A percentile compares a stretch with the other conserved stretches of the same genome.
Evolutionary conservation across 2,797 vertebrate genomes (phyloP).

Genomic region (Phrynocephalus guinanensis): DNA sequence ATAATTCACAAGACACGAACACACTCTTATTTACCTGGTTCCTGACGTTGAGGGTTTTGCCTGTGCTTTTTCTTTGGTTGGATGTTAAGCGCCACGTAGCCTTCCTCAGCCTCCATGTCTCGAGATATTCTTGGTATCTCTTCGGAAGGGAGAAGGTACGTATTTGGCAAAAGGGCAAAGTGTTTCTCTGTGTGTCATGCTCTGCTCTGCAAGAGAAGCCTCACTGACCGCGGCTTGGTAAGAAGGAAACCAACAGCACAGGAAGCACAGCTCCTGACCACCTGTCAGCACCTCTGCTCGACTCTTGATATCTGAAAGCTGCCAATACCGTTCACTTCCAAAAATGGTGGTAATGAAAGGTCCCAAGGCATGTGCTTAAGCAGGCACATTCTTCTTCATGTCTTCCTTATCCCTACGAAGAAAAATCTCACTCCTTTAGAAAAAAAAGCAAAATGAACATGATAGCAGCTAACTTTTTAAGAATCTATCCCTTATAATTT

Average conservation of each 20-base stretch:
- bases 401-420: too few relatives aligned
- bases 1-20: background rate
- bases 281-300: slow-evolving; percentile 10
- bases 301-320: slow-evolving; percentile 3
- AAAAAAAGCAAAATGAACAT: background rate
- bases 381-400: background rate
- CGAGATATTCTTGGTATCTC: background rate
- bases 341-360: slow-evolving; percentile 1
- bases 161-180: too few relatives aligned
- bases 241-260: background rate
- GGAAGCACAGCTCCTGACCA: slow-evolving; percentile 5
- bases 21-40: slow-evolving; percentile 1
- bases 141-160: background rate
- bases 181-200: background rate
- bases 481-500: too few relatives aligned
- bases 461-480: background rate
- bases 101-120: slow-evolving; percentile 23
- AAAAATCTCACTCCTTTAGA: background rate
- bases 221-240: background rate
- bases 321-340: slow-evolving; percentile 8
- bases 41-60: background rate
- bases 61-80: background rate
- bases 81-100: slow-evolving; percentile 19
- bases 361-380: too few relatives aligned
- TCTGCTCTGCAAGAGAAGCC: background rate